These are phyloP conservation scores for Bryconaethiops microstoma DNA, from an alignment of 2,797 vertebrate genomes.

Conservation along the genomic window DNA sequence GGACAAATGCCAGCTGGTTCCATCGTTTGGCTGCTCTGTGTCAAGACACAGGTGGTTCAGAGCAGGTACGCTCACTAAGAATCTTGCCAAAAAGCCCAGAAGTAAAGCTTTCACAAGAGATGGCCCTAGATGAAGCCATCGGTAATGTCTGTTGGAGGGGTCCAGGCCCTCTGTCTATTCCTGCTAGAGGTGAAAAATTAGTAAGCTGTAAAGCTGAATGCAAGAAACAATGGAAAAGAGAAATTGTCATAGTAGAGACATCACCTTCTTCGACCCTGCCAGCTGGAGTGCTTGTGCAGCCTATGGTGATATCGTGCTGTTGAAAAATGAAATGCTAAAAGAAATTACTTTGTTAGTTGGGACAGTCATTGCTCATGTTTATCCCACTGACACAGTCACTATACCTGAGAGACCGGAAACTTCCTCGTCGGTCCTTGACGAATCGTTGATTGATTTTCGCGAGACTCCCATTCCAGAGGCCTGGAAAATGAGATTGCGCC, in stretches of 20 bases:
- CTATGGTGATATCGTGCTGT: background rate
- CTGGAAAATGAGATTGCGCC: too few relatives aligned
- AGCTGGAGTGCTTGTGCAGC: background rate
- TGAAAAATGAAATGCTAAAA: constrained; percentile 29
- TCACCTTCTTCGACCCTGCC: background rate
- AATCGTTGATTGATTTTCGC: constrained; percentile 8
- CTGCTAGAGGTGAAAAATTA: too few relatives aligned
- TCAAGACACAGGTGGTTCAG: too few relatives aligned
- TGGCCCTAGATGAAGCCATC: background rate
- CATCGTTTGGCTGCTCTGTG: too few relatives aligned
- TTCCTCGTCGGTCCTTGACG: constrained; percentile 12
- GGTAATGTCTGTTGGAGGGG: too few relatives aligned
- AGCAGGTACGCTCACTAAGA: too few relatives aligned
- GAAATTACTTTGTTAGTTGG: constrained; percentile 14
- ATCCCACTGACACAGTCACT: background rate
- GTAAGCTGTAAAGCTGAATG: background rate
- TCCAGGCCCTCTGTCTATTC: too few relatives aligned
- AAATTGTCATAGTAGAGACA: background rate
- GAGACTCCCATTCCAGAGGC: constrained; percentile 15
- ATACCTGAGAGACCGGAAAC: background rate
- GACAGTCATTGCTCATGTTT: constrained; percentile 26
- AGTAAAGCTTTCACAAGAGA: background rate
- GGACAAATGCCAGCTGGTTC: too few relatives aligned
- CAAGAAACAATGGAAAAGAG: background rate
- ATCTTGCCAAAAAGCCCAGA: too few relatives aligned